A percentile compares a stretch with the other conserved stretches of the same genome.
Evolutionary conservation across 2,888 invertebrate species (phyloP).

Genomic region (Acleris cristana): DNA sequence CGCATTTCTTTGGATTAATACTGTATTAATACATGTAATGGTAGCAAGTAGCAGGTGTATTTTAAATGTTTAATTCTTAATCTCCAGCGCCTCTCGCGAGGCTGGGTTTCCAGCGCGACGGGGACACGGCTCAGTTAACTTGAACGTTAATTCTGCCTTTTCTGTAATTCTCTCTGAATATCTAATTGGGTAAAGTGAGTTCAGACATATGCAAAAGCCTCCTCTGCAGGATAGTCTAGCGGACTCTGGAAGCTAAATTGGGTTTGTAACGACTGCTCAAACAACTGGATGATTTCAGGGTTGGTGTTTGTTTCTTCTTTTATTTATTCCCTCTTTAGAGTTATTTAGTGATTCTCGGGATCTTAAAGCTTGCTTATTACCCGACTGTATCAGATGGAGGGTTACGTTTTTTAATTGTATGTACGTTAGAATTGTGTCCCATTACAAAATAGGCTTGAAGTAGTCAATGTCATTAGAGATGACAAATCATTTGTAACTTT

Average conservation of each 20-base stretch:
- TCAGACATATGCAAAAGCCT: conserved; percentile 1
- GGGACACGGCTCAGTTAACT: conserved; percentile 16
- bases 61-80: conserved; percentile 16
- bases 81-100: conserved; percentile 8
- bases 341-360: no score
- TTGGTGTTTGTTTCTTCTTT: no score
- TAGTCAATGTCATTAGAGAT: no score
- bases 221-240: neutral
- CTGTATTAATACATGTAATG: neutral
- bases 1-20: neutral
- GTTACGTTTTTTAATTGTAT: no score
- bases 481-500: no score
- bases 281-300: no score
- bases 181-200: conserved; percentile 14
- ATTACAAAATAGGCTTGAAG: no score
- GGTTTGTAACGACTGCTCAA: no score
- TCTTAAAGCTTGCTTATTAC: no score
- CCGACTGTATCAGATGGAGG: no score
- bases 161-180: conserved; percentile 30
- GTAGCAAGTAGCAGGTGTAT: conserved; percentile 18
- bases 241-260: neutral
- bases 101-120: conserved; percentile 1
- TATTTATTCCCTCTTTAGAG: no score
- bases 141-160: conserved; percentile 22
- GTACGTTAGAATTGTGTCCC: no score